phyloP scores from a whole-genome alignment of 2,113 vertebrate species.

The Brachyhypopomus gauderio region DNA sequence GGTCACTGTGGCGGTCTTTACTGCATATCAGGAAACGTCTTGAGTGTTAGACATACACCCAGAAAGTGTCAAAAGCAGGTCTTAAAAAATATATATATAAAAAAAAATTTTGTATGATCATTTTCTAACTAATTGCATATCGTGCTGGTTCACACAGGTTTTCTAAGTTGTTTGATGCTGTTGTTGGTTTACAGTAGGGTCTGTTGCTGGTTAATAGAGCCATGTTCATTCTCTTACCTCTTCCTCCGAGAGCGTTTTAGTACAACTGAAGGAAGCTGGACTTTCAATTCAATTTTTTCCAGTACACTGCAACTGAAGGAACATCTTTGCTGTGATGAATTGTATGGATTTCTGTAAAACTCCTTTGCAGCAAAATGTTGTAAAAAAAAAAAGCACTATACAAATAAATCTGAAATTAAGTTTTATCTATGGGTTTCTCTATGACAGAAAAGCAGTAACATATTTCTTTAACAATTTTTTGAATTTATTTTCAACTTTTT shows the following conservation, averaged over 20 bases:
- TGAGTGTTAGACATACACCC: slow-evolving; percentile 39
- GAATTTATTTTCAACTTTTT: not conserved
- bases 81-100: slow-evolving; percentile 53
- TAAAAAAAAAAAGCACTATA: too few relatives aligned
- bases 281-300: slow-evolving; percentile 65
- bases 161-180: slow-evolving; percentile 56
- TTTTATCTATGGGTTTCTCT: too few relatives aligned
- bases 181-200: slow-evolving; percentile 73
- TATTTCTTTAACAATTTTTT: not conserved
- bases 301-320: slow-evolving; percentile 41
- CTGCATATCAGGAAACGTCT: slow-evolving; percentile 55
- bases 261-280: slow-evolving; percentile 71
- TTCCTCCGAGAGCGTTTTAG: slow-evolving; percentile 58
- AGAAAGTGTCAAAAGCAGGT: slow-evolving; percentile 56
- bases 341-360: not conserved
- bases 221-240: slow-evolving; percentile 49
- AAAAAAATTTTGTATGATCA: slow-evolving; percentile 49
- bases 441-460: too few relatives aligned
- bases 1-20: slow-evolving; percentile 59
- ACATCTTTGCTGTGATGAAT: slow-evolving; percentile 33
- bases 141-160: slow-evolving; percentile 61
- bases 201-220: slow-evolving; percentile 69
- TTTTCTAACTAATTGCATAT: slow-evolving; percentile 60
- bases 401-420: too few relatives aligned
- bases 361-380: too few relatives aligned